Percentiles rank a stretch among this genome's conserved stretches.
These are phyloP conservation scores for Alethe castanea DNA, from an alignment of 2,113 vertebrate genomes.

Conservation along the genomic window DNA sequence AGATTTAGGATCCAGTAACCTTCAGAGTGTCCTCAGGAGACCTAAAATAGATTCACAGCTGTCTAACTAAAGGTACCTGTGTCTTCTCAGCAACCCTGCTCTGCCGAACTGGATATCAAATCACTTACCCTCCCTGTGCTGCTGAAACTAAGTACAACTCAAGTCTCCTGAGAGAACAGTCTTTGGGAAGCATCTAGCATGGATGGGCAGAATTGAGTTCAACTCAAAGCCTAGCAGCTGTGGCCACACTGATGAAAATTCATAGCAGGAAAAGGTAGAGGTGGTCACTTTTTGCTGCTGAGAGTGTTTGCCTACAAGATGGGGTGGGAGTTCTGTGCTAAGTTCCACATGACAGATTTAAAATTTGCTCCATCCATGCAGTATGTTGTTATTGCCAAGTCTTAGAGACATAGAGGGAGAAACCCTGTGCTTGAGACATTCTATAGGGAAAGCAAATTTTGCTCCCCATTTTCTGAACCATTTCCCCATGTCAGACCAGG, in stretches of 20 bases:
- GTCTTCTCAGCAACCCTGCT: neutral
- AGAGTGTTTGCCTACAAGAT: neutral
- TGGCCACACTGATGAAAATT: neutral
- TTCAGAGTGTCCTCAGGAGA: neutral
- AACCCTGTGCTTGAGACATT: neutral
- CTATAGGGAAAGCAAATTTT: neutral
- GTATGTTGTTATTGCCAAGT: neutral
- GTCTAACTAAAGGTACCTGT: neutral
- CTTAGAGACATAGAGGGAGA: neutral
- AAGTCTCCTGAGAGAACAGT: neutral
- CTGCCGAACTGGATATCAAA: neutral
- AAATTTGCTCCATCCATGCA: neutral
- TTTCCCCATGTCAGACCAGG: neutral
- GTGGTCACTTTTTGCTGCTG: neutral
- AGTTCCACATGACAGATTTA: neutral
- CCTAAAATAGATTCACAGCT: neutral
- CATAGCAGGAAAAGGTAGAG: neutral
- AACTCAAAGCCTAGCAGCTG: neutral
- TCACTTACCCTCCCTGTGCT: neutral
- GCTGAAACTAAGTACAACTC: neutral
- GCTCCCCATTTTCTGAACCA: neutral
- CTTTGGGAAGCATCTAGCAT: neutral
- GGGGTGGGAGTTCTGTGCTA: neutral
- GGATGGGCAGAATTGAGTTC: neutral
- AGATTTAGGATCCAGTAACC: neutral